Conservation (phyloP, 1,140 invertebrate species). For the Lepidostoma basale region DNA sequence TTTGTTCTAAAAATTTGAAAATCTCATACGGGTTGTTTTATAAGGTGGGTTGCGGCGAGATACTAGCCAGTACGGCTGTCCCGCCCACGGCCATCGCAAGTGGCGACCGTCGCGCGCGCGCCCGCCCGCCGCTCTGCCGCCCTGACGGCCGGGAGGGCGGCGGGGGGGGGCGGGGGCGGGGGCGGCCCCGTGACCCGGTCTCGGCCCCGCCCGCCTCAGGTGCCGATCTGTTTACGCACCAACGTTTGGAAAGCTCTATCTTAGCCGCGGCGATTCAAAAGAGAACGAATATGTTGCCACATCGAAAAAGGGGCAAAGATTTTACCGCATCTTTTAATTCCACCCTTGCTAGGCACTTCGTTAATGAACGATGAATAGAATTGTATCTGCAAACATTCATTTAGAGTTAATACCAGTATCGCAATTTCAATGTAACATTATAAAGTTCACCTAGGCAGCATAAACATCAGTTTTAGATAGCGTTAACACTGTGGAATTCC, state of each 20-base stretch:
- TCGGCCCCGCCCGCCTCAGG: conserved; percentile 35
- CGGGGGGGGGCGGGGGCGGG: conserved; percentile 34
- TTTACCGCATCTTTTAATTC: too few relatives aligned
- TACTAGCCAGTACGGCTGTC: conserved; percentile 1
- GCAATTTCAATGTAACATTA: too few relatives aligned
- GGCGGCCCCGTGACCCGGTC: conserved; percentile 32
- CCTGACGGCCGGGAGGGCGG: conserved; percentile 26
- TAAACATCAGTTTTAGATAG: too few relatives aligned
- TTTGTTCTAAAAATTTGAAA: conserved; percentile 9
- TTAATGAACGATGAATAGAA: too few relatives aligned
- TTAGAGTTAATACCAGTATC: too few relatives aligned
- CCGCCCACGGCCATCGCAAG: conserved; percentile 30
- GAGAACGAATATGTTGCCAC: too few relatives aligned
- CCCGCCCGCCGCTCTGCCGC: conserved; percentile 34
- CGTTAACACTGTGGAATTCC: too few relatives aligned
- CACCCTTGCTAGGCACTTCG: too few relatives aligned
- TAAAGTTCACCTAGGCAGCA: too few relatives aligned
- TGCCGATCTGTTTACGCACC: conserved; percentile 35
- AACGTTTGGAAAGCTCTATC: conserved; percentile 28
- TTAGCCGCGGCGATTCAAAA: conserved; percentile 4
- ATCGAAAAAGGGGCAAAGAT: neutral
- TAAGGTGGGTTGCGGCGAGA: neutral
- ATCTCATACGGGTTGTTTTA: neutral
- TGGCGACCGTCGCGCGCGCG: conserved; percentile 37
- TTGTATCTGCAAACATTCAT: too few relatives aligned